A percentile compares a stretch with the other conserved stretches of the same genome.
phyloP scores from a whole-genome alignment of 2,888 invertebrate species.

The Agonum fuliginosum region DNA sequence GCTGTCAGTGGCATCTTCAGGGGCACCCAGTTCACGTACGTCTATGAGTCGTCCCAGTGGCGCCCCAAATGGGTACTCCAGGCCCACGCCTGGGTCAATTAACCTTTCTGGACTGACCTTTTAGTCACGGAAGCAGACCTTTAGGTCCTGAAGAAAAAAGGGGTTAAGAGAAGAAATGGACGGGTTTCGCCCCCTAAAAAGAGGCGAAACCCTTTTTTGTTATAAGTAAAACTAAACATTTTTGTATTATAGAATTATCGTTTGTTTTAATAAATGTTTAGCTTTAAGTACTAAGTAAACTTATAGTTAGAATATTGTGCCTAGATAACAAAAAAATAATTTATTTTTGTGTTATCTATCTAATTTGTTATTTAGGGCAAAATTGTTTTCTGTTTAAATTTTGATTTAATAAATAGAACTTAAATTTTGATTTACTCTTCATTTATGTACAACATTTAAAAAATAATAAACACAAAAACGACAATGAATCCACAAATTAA shows the following conservation, averaged over 20 bases:
- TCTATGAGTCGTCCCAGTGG: neutral
- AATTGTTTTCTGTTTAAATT: neutral
- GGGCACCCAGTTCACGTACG: neutral
- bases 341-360: neutral
- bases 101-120: neutral
- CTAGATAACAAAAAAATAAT: neutral
- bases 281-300: neutral
- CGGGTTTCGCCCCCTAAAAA: neutral
- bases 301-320: neutral
- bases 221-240: neutral
- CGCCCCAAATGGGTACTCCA: neutral
- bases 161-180: neutral
- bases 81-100: neutral
- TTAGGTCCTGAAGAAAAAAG: neutral
- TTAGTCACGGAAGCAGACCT: neutral
- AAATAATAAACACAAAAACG: constrained; percentile 36
- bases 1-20: neutral
- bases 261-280: neutral
- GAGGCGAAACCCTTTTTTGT: neutral
- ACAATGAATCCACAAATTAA: constrained; percentile 46
- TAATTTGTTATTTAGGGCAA: neutral
- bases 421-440: neutral
- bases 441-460: constrained; percentile 44
- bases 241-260: neutral
- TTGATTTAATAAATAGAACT: constrained; percentile 4